These are phyloP conservation scores for Morinoia aosen DNA, from an alignment of 2,888 invertebrate species.

Conservation along the genomic window DNA sequence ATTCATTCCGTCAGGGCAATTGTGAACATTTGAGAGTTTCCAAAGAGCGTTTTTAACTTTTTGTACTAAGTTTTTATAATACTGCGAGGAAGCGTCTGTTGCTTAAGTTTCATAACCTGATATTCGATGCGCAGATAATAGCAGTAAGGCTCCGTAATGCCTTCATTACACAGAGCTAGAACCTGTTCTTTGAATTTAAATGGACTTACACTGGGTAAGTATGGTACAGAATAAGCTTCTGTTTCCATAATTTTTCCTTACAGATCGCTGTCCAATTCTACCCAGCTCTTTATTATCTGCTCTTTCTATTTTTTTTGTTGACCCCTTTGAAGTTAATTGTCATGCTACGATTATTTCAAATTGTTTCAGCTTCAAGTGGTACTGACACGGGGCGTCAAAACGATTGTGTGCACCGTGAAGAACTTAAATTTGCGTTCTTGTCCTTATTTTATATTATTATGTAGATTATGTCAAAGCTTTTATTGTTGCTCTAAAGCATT, in stretches of 20 bases:
- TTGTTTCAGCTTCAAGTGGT: neutral
- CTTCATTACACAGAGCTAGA: neutral
- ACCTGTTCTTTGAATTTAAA: neutral
- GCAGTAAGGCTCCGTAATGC: neutral
- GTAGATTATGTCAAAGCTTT: too few relatives aligned
- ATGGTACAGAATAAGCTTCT: neutral
- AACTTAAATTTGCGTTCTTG: too few relatives aligned
- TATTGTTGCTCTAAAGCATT: too few relatives aligned
- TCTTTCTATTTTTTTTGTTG: neutral
- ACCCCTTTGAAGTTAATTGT: neutral
- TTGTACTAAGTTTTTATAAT: neutral
- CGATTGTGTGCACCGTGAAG: too few relatives aligned
- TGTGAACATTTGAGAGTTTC: neutral
- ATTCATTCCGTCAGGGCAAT: neutral
- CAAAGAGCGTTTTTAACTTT: neutral
- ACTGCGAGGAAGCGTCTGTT: neutral
- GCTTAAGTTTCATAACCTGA: neutral
- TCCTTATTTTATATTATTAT: too few relatives aligned
- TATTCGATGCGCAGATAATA: conserved; percentile 1
- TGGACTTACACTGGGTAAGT: neutral
- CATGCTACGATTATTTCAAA: neutral
- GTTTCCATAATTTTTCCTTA: neutral
- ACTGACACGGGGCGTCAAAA: too few relatives aligned
- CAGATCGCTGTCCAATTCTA: neutral
- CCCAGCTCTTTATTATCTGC: neutral